Percentiles rank a stretch among this genome's conserved stretches.
Evolutionary conservation across 2,888 invertebrate species (phyloP).

Genomic region (Tortricodes alternella): DNA sequence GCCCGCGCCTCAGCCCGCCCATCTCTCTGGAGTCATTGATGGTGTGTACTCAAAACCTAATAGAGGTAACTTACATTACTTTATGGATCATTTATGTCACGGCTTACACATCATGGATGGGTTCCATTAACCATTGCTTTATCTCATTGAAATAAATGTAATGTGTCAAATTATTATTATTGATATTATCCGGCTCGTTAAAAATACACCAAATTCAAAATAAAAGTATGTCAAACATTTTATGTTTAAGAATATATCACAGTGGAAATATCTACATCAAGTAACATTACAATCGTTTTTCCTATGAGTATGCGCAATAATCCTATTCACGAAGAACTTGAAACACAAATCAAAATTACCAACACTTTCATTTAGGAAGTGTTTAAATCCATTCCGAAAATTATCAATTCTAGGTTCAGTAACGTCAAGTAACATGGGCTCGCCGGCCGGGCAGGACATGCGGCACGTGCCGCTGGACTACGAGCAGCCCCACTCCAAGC

Average conservation of each 20-base stretch:
- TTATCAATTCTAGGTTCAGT: slow-evolving; percentile 85
- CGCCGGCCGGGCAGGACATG: slow-evolving; percentile 84
- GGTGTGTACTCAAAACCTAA: slow-evolving; percentile 49
- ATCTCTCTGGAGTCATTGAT: slow-evolving; percentile 73
- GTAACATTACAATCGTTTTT: too few relatives aligned
- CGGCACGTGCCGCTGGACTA: slow-evolving; percentile 78
- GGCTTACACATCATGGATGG: slow-evolving; percentile 13
- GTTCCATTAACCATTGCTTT: slow-evolving; percentile 13
- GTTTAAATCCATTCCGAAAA: background rate
- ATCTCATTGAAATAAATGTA: background rate
- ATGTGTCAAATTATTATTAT: too few relatives aligned
- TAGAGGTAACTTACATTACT: slow-evolving; percentile 26
- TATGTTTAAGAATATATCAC: too few relatives aligned
- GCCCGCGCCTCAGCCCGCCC: slow-evolving; percentile 72
- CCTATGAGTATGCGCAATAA: too few relatives aligned
- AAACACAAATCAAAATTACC: background rate
- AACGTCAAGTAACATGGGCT: slow-evolving; percentile 92
- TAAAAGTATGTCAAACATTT: too few relatives aligned
- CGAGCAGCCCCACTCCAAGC: slow-evolving; percentile 87
- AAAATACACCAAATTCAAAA: too few relatives aligned
- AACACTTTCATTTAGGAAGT: background rate
- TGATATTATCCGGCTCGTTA: too few relatives aligned
- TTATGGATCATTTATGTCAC: slow-evolving; percentile 21
- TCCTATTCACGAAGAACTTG: too few relatives aligned
- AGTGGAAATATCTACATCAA: too few relatives aligned